A percentile compares a stretch with the other conserved stretches of the same genome.
Conservation (phyloP, 2,113 vertebrate species). For the Cyanoliseus patagonus region DNA sequence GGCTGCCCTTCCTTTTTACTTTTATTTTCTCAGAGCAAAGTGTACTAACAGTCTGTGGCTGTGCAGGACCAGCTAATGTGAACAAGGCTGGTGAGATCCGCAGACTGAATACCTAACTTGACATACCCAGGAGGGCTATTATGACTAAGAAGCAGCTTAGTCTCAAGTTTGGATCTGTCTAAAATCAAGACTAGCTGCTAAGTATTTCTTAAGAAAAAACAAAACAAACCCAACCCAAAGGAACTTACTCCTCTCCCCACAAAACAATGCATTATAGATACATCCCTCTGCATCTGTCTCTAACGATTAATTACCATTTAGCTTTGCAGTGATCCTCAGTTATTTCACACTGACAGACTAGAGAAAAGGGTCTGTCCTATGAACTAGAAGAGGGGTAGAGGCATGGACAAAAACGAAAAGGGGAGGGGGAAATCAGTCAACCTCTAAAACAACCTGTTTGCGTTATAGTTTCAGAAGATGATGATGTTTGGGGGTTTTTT, state of each 20-base stretch:
- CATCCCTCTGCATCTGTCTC: background rate
- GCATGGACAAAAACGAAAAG: background rate
- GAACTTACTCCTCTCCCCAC: background rate
- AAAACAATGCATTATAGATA: conserved; percentile 18
- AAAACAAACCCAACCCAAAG: background rate
- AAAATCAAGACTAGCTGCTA: background rate
- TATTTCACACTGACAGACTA: background rate
- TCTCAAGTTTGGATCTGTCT: background rate
- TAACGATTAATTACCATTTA: conserved; percentile 13
- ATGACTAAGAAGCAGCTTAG: background rate
- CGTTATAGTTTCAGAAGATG: background rate
- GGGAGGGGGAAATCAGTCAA: background rate
- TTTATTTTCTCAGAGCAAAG: background rate
- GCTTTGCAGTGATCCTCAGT: background rate
- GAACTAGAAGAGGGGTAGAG: background rate
- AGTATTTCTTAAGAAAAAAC: background rate
- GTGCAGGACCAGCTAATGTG: too few relatives aligned
- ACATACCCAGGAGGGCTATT: fast-evolving
- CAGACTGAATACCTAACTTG: background rate
- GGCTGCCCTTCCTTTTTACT: background rate
- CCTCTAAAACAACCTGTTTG: background rate
- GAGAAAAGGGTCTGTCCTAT: background rate
- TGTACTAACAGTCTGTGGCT: background rate
- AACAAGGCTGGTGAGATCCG: background rate
- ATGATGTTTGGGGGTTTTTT: background rate